Base-by-base conservation (phyloP, 2,113 vertebrate species). In the Stercorarius parasiticus region DNA sequence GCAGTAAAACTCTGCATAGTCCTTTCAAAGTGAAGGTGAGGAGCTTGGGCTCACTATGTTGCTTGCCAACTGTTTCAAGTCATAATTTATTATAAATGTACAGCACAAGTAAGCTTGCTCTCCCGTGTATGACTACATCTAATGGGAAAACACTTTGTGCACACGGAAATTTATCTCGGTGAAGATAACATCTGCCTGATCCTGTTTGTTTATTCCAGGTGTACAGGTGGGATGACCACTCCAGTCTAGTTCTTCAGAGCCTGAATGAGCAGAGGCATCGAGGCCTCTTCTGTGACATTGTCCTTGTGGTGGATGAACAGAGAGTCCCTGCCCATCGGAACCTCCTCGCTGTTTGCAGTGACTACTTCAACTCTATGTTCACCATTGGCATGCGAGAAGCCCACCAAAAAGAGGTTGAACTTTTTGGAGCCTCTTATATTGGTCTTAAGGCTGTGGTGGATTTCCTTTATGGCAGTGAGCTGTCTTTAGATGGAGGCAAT, bases 361-460 rank as follows among this genome's bases (percentile, higher is more conserved):
- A 99, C 52, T 99, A 99, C 95, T 99, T 99, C 98, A 98, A 99
- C 72, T 99, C 99, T 25, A 99, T 99, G 99, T 99, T 99, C 97
- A 99, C 99, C 21, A 95, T 99, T 62, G 99, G 99, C 72, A 99
- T 99, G 99, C 98, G 98, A 19, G 99, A 99, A 97, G 98, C 99
- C 64, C 98, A 98, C 42, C 99, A 99, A 95, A 98, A 98, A 64
- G 99, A 99, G 97, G 99, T 99, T 42, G 99, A 99, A 94, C 98
- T 99, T 65, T 98, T 99, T 0, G 99, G 99, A 4, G 97, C 99
- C 69, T 99, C 99, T 13, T 98, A 98, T 42, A 90, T 99, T 0
- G 99, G 99, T 6, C 98, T 99, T 27, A 99, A 98, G 91, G 98
- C 99, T 0, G 99, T 99, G 55, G 98, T 99, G 95, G 99, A 99